A percentile compares a stretch with the other conserved stretches of the same genome.
These are phyloP conservation scores for Cepphus grylle DNA, from an alignment of 2,113 vertebrate species.

Conservation along the genomic window DNA sequence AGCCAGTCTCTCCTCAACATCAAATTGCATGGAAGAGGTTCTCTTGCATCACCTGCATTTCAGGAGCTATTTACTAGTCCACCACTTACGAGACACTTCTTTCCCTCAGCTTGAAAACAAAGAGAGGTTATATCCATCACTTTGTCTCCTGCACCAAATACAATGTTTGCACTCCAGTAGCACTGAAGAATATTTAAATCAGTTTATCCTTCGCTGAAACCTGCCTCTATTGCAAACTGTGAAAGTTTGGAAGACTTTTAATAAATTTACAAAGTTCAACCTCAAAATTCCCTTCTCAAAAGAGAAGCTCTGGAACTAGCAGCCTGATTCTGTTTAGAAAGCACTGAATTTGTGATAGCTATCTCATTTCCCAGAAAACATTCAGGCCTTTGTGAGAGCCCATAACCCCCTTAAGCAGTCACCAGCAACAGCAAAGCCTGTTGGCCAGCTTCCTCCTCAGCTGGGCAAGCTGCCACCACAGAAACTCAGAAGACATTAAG, in stretches of 20 bases:
- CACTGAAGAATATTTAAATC: too few relatives aligned
- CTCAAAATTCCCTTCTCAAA: not conserved
- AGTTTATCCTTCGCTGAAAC: not conserved
- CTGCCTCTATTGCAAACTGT: not conserved
- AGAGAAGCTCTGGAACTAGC: not conserved
- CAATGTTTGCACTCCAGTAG: fast-evolving
- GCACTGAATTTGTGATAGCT: not conserved
- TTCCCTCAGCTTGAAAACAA: not conserved
- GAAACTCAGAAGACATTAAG: not conserved
- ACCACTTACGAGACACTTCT: not conserved
- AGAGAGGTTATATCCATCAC: not conserved
- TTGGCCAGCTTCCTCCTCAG: not conserved
- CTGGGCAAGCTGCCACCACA: not conserved
- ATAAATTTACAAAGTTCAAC: not conserved
- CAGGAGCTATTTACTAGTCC: not conserved
- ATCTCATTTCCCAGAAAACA: not conserved
- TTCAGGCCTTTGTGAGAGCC: not conserved
- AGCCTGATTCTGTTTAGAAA: not conserved
- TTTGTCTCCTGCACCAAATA: not conserved
- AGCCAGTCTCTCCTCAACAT: not conserved
- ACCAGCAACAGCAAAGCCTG: not conserved
- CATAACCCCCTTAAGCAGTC: not conserved
- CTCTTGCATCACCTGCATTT: not conserved
- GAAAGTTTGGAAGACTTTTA: not conserved
- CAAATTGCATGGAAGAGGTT: not conserved